These are phyloP conservation scores for Calliphora vomitoria DNA, from an alignment of 2,888 invertebrate genomes.

Conservation along the genomic window DNA sequence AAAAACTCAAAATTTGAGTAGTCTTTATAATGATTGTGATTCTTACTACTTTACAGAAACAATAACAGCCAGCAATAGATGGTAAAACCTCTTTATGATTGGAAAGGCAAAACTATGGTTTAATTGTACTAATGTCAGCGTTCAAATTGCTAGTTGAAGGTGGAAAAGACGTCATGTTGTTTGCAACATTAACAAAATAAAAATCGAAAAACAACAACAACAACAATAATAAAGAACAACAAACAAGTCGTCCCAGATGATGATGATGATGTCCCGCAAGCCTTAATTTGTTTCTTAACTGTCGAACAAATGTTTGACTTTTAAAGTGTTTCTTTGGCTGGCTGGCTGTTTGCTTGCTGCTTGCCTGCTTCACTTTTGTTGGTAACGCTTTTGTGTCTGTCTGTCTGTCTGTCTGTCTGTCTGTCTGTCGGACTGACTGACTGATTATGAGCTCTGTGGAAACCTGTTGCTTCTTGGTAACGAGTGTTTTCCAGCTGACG, in stretches of 20 bases:
- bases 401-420: not conserved
- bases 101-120: constrained; percentile 66
- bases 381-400: constrained; percentile 13
- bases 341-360: too few species aligned
- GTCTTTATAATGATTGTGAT: constrained; percentile 41
- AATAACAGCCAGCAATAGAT: constrained; percentile 12
- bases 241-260: constrained; percentile 35
- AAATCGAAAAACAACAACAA: constrained; percentile 8
- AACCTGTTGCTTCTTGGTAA: constrained; percentile 69
- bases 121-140: constrained; percentile 74
- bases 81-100: constrained; percentile 47
- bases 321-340: constrained; percentile 63
- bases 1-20: constrained; percentile 32
- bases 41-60: not conserved
- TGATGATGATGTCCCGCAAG: constrained; percentile 81
- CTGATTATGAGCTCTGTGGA: constrained; percentile 49
- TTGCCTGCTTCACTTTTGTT: constrained; percentile 21
- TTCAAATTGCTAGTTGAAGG: constrained; percentile 75
- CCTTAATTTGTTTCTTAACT: constrained; percentile 83
- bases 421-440: not conserved
- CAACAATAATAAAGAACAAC: constrained; percentile 15
- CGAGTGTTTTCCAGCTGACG: constrained; percentile 66
- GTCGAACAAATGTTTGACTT: constrained; percentile 77
- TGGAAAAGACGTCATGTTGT: constrained; percentile 77
- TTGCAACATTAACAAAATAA: constrained; percentile 72